Percentiles rank a stretch among this genome's conserved stretches.
phyloP scores from a whole-genome alignment of 2,113 vertebrate species.

The Trogon surrucura region DNA sequence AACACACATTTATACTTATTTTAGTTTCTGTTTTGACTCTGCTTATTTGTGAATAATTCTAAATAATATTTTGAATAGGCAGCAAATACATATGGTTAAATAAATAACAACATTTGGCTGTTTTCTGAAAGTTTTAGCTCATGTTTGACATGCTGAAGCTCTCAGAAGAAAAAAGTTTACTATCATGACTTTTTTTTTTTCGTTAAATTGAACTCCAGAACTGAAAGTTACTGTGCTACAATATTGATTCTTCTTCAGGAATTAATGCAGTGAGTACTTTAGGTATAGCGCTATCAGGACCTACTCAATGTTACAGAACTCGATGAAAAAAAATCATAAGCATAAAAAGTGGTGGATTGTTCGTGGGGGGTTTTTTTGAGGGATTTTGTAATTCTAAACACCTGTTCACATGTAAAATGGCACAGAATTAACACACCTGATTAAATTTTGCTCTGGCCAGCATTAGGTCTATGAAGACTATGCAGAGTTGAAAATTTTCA shows the following conservation, averaged over 20 bases:
- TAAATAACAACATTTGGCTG: neutral
- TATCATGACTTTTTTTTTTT: neutral
- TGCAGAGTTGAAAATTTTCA: neutral
- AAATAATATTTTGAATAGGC: neutral
- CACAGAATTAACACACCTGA: neutral
- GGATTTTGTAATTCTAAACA: neutral
- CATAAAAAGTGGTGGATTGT: neutral
- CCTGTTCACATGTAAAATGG: neutral
- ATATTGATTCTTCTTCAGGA: neutral
- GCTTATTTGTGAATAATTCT: neutral
- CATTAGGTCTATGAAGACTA: neutral
- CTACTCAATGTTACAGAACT: neutral
- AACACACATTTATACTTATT: conserved; percentile 3
- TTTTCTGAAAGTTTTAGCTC: neutral
- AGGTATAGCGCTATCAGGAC: neutral
- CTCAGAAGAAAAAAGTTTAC: neutral
- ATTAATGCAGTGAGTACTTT: neutral
- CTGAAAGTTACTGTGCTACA: neutral
- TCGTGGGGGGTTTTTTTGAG: rapidly evolving
- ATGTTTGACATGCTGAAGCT: neutral
- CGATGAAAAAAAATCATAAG: neutral
- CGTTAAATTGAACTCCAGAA: neutral
- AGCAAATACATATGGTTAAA: neutral
- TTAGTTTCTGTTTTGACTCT: conserved; percentile 9
- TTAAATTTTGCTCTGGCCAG: neutral